Conservation (phyloP, 2,113 vertebrate genomes). For the Peucedramus taeniatus region DNA sequence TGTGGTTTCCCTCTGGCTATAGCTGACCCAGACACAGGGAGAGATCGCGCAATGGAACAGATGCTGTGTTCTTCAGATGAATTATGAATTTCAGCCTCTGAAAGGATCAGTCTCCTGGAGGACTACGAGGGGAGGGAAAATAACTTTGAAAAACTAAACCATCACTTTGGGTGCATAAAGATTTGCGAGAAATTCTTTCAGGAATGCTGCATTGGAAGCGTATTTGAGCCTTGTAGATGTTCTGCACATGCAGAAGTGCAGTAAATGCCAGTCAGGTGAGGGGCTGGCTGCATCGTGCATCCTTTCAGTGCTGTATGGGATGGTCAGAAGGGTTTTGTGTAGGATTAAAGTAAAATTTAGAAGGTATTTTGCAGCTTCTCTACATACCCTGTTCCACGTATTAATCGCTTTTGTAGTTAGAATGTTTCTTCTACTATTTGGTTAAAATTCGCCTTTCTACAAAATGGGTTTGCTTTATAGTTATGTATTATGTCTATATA, state of each 20-base stretch:
- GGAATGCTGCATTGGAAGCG: accelerated
- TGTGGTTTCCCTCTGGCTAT: neutral
- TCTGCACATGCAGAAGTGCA: neutral
- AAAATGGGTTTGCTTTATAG: neutral
- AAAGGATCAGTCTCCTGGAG: neutral
- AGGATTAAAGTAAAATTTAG: neutral
- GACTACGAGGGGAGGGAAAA: neutral
- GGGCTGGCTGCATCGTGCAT: neutral
- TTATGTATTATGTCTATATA: neutral
- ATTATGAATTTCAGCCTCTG: neutral
- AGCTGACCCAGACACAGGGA: neutral
- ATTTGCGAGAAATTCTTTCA: neutral
- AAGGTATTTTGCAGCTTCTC: neutral
- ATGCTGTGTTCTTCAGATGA: neutral
- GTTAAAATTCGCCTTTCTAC: neutral
- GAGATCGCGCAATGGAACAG: neutral
- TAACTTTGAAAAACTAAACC: neutral
- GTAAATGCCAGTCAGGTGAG: neutral
- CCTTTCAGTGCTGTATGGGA: neutral
- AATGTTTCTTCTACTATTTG: neutral
- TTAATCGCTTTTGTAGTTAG: neutral
- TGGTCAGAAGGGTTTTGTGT: neutral
- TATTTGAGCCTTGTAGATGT: neutral
- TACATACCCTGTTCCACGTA: neutral
- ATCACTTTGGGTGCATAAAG: neutral